Evolutionary conservation across 2,113 vertebrate species (phyloP).

Genomic region (Ancistrus triradiatus): DNA sequence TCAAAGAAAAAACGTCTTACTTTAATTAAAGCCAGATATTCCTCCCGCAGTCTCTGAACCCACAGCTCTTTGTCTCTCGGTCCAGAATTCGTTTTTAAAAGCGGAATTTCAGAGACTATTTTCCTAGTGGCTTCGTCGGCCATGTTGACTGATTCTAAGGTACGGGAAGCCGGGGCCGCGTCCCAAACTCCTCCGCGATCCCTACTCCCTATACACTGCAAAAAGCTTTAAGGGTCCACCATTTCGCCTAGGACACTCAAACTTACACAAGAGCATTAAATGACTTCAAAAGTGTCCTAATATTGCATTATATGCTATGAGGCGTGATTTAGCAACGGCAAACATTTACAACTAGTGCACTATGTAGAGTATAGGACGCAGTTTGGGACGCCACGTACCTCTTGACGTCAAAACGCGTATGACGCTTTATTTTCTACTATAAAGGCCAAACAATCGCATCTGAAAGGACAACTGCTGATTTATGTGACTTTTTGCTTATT

Average conservation of each 20-base stretch:
- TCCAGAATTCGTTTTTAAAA: conserved; percentile 80
- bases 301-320: too few species aligned
- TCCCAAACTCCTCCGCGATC: neutral
- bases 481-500: too few species aligned
- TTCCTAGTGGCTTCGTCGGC: conserved; percentile 81
- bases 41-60: conserved; percentile 86
- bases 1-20: conserved; percentile 48
- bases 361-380: neutral
- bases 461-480: too few species aligned
- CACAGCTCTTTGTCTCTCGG: conserved; percentile 84
- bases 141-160: conserved; percentile 63
- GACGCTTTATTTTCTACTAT: too few species aligned
- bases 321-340: too few species aligned
- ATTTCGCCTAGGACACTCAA: too few species aligned
- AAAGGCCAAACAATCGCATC: too few species aligned
- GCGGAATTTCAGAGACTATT: conserved; percentile 79
- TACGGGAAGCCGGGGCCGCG: neutral
- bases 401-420: too few species aligned
- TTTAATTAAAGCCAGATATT: conserved; percentile 83
- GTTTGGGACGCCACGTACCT: neutral
- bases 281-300: too few species aligned
- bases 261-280: too few species aligned
- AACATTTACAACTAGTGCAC: neutral
- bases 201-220: neutral
- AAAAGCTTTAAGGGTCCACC: neutral